Evolutionary conservation across 2,797 vertebrate genomes (phyloP), one percentile per base, ranked within the genome.

Genomic region (Manis crassicaudata): DNA sequence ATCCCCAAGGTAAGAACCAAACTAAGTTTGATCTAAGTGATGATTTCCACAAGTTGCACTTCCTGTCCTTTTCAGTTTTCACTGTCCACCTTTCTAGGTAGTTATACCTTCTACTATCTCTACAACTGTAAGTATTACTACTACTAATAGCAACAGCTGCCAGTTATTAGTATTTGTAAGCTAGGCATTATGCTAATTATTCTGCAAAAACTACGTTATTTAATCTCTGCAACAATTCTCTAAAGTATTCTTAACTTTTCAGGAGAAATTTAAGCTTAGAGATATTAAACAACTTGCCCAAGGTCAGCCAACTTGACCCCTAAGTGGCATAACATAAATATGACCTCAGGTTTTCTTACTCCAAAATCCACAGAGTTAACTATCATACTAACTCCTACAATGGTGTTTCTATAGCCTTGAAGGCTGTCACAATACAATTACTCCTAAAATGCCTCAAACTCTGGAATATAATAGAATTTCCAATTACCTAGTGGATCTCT

Each of bases 261-360:
- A 73, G 32, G 77, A 90, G 23, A 80, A 77, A 54, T 12, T 11
- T 20, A 86, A n/a, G 23, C 23, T 90, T 62, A 94, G 37, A 85
- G 63, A 79, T 83, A 63, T 81, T 95, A 95, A 90, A 83, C 77
- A 84, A 93, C 62, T 88, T 77, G 37, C 12, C 58, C 54, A 70
- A 65, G 32, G 60, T 72, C 82, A 68, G 52, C 29, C 12, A 94
- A 23, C 14, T 80, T 23, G 93, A 76, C 23, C 62, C 85, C 32
- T 50, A 96, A 88, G 43, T 50, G 62, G 73, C 25, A n/a, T 46
- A 95, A 70, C 21, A 52, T 6, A 76, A 56, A 90, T 60, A 1
- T 86, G 58, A 82, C 32, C 58, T 88, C 25, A 40, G 17, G 27
- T 90, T 58, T 85, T 95, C 56, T 65, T 37, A 92, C 50, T 63